Evolutionary conservation across 2,797 vertebrate species (phyloP).

Genomic region (Spatula clypeata): DNA sequence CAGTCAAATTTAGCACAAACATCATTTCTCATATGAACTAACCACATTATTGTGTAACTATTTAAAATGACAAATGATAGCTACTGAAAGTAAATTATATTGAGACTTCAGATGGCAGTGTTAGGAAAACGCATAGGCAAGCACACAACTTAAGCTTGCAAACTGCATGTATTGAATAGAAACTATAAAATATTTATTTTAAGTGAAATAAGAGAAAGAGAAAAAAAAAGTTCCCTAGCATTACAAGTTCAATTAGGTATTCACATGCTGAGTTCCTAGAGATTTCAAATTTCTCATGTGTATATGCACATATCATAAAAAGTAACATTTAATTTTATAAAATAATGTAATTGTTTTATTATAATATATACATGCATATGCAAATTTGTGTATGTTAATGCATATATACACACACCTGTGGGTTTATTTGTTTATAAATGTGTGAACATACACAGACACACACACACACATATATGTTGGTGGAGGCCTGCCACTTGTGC

Average conservation of each 20-base stretch:
- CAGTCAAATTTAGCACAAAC: constrained; percentile 33
- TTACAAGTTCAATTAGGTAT: constrained; percentile 28
- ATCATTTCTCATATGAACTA: constrained; percentile 45
- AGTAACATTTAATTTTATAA: not conserved
- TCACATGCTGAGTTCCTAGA: constrained; percentile 11
- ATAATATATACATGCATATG: not conserved
- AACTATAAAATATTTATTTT: constrained; percentile 14
- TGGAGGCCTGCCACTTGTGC: not conserved
- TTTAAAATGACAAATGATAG: constrained; percentile 56
- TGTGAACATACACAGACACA: not conserved
- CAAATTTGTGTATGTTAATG: not conserved
- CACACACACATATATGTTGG: not conserved
- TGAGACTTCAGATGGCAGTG: not conserved
- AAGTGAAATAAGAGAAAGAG: not conserved
- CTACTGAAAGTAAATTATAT: constrained; percentile 45
- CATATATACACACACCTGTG: not conserved
- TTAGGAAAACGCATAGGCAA: constrained; percentile 42
- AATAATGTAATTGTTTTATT: not conserved
- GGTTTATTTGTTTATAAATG: not conserved
- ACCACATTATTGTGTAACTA: constrained; percentile 30
- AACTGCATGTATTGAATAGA: not conserved
- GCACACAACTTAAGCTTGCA: not conserved
- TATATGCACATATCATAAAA: constrained; percentile 7
- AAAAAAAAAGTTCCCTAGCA: not conserved
- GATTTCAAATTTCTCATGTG: not conserved